A percentile compares a stretch with the other conserved stretches of the same genome.
Conservation (phyloP, 2,888 invertebrate genomes). For the Alcis repandata region DNA sequence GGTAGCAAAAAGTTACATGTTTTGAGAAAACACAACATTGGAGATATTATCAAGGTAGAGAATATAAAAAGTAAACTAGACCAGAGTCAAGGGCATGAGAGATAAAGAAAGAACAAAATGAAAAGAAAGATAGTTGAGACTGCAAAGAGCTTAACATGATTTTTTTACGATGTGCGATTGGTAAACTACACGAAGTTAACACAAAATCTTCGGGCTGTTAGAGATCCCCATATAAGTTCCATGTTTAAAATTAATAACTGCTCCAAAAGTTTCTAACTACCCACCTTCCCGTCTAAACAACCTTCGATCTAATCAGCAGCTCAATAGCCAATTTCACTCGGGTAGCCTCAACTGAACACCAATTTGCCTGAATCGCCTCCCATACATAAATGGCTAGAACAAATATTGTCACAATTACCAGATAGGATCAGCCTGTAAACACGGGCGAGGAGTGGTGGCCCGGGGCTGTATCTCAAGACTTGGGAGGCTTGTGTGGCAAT, state of each 20-base stretch:
- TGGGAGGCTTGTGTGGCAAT: conserved; percentile 63
- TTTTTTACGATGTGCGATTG: background rate
- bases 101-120: background rate
- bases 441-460: conserved; percentile 64
- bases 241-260: conserved; percentile 9
- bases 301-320: conserved; percentile 68
- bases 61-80: background rate
- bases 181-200: background rate
- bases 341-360: conserved; percentile 50
- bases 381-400: conserved; percentile 76
- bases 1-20: too few relatives aligned
- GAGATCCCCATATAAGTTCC: background rate
- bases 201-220: background rate
- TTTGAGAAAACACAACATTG: background rate
- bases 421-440: conserved; percentile 84
- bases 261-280: conserved; percentile 34
- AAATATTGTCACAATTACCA: conserved; percentile 86
- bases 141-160: background rate
- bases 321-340: conserved; percentile 60
- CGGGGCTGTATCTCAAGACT: conserved; percentile 76
- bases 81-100: background rate
- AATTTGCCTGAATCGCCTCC: conserved; percentile 71
- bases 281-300: conserved; percentile 46
- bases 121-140: background rate
- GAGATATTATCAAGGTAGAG: background rate